Base-by-base conservation (phyloP, 2,888 invertebrate genomes). In the Heteropelma amictum region DNA sequence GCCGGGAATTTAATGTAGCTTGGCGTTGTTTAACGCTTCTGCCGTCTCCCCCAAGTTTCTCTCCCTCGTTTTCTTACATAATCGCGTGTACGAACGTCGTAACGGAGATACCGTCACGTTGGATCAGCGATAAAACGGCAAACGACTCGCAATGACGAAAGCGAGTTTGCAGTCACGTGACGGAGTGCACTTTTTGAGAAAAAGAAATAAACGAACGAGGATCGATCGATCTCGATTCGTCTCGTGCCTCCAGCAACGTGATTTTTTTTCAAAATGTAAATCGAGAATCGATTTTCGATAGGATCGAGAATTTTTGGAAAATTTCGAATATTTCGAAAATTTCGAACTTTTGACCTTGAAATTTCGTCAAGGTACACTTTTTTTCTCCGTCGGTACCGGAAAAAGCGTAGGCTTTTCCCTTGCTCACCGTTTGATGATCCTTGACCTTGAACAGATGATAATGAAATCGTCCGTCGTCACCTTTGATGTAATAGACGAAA, bases 391-490 rank as follows among this genome's bases (percentile, higher is more conserved):
- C 6, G 12, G 12, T 51, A 12, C 28, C 23, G 26, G 28, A 1
- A 14, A 4, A 45, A 42, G 7, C 35, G 12, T n/a, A 21, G 4
- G 12, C 21, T 26, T 10, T 70, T 30, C 60, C 58, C 14, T 10
- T 56, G 92, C 94, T 93, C 87, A 95, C 95, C 91, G 95, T 94
- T 61, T 91, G 89, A 0, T 91, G 90, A 38, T 93, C 92, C 73
- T 91, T 90, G 40, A 94, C 93, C 84, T 92, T 92, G 87, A 93
- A 95, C 65, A 95, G 91, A 88, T 93, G 94, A 87, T 94, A 95
- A 87, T 94, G 93, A 26, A 95, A 92, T 1, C 94, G 90, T n/a
- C 92, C 92, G 84, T 95, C 94, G 82, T 92, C 92, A 79, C 95
- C 94, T 82, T 93, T 92, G 73, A 95, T 90, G 82, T 95, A 92